Base-by-base conservation (phyloP, 1,140 invertebrate genomes). In the Drosophila rufa region DNA sequence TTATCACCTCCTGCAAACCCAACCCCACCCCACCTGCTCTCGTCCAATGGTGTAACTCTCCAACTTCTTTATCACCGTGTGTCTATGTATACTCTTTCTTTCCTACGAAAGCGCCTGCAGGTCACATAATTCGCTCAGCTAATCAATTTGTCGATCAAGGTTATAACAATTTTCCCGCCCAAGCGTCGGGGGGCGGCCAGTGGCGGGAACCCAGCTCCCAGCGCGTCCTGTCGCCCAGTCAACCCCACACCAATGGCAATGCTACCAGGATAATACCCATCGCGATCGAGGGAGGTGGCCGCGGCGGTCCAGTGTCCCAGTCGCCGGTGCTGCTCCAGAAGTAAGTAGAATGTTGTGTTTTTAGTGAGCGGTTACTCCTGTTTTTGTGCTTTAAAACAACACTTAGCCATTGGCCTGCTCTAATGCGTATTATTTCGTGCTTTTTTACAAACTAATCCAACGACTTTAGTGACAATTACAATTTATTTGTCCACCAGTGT, bases 71-170 rank as follows among this genome's bases (percentile, higher is more conserved):
- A 78, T 84, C 65, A 79, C 68, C 60, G 57, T 82, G 86, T 90
- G 81, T 89, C 85, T 89, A 79, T 90, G 81, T 90, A 79, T 90
- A 90, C 85, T 85, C 85, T 91, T 69, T 91, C 82, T 91, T 61
- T 91, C 85, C 82, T 67, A 90, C 50, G 86, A 85, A 90, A 90
- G 85, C 85, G 86, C 85, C 85, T 82, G 85, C 79, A 82, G 85
- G 84, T 75, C 89, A 91, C 84, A 87, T 91, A 70, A 90, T 91
- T 64, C 92, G 92, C 80, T 92, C 92, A 78, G 87, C 92, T 77
- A 93, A 93, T 86, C 91, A 93, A 92, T 93, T 93, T 85, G 92
- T 93, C 60, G 92, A 93, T 91, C 92, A 93, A 84, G 92, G 92
- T 77, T 93, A 93, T 64, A 87, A 93, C 62, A 92, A 92, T 61